Base-by-base conservation (phyloP, 1,140 invertebrate genomes). In the Oscheius sp. region DNA sequence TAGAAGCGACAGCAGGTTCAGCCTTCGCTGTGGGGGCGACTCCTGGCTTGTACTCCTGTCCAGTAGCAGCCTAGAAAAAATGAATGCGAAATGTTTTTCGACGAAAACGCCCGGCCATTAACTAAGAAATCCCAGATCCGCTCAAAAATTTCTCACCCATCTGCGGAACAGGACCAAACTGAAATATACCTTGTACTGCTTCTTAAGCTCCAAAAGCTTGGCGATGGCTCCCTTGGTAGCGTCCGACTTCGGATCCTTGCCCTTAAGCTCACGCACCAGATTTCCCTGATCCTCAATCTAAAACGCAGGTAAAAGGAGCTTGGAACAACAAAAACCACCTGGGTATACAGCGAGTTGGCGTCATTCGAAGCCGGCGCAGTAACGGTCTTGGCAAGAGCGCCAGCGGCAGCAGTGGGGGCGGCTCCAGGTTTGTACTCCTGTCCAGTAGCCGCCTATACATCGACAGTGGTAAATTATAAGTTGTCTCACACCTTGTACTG, bases 191-290 rank as follows among this genome's bases (percentile, higher is more conserved):
- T 94, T 94, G 82, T 91, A 95, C 66, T 92, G 88, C 1, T 85
- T 87, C 86, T 95, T 95, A 1, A 95, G 85, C 26, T 87, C 85
- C 71, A 94, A 85, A 31, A 95, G 86, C 64, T 86, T 85, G 84
- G 91, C 88, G 23, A 93, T 91, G 79, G 89, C 91, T 18, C 85
- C 87, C 78, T 92, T 90, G 63, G 92, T 87, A 23, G 86, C 82
- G 3, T 87, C 58, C 28, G 73, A 74, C 38, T 75, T 77, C 18
- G 75, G 52, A 52, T 78, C 78, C 64, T 79, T 79, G 0, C 58
- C 46, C 52, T 79, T 79, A 20, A 79, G 32, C 0, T 79, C 78
- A 28, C 78, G 70, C 10, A 79, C 78, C 13, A 79, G 35, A 36
- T 61, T 62, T 52, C 77, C 78, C 46, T 79, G 78, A 28, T 20